A percentile compares a stretch with the other conserved stretches of the same genome.
Evolutionary conservation across 2,113 vertebrate species (phyloP).

Genomic region (Catharus bicknelli): DNA sequence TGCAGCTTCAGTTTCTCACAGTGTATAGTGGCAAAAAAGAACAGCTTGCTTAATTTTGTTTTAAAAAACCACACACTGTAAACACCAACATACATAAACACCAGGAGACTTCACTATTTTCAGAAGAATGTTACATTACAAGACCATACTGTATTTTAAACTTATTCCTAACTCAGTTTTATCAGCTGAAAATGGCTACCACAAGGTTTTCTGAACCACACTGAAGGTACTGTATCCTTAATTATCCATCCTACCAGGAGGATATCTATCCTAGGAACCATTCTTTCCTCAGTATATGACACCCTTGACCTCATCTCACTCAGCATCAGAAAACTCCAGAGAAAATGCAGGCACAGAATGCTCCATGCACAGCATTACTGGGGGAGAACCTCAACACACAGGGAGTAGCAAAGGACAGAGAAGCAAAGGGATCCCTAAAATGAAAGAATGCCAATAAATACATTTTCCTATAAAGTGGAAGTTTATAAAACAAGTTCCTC

Average conservation of each 20-base stretch:
- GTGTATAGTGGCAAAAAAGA: background rate
- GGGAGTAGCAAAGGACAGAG: background rate
- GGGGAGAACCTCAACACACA: background rate
- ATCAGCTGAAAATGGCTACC: background rate
- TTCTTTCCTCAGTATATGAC: constrained; percentile 37
- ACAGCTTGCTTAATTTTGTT: background rate
- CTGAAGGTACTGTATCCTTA: background rate
- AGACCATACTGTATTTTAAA: background rate
- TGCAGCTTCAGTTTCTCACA: background rate
- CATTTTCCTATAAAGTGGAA: background rate
- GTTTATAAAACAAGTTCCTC: background rate
- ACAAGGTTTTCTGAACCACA: background rate
- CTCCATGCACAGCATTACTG: background rate
- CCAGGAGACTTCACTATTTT: background rate
- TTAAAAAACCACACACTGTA: background rate
- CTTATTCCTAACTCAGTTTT: background rate
- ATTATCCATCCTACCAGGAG: background rate
- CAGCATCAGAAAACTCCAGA: background rate
- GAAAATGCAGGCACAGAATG: background rate
- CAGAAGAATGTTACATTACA: background rate
- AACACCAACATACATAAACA: background rate
- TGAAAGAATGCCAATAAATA: background rate
- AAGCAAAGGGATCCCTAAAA: background rate
- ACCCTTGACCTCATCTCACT: constrained; percentile 51
- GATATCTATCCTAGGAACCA: background rate